These are phyloP conservation scores for Australoheros scitulus DNA, from an alignment of 2,113 vertebrate species.

Conservation along the genomic window DNA sequence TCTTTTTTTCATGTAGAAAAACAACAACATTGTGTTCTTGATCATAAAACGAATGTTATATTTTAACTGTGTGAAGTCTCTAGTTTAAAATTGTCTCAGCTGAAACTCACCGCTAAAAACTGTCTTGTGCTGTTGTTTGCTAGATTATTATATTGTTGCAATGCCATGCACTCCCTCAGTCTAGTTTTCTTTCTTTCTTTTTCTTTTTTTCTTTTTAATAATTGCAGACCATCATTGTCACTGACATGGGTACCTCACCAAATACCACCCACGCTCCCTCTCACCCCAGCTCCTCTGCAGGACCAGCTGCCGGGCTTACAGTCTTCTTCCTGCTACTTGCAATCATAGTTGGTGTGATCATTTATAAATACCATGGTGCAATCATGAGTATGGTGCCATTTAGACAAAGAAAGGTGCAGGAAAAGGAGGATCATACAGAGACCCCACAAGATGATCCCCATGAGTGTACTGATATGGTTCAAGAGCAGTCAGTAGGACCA, in stretches of 20 bases:
- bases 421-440: slow-evolving; percentile 17
- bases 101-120: neutral
- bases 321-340: slow-evolving; percentile 56
- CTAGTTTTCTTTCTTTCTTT: neutral
- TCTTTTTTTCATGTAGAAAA: neutral
- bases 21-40: neutral
- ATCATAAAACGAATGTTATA: neutral
- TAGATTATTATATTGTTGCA: neutral
- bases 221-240: slow-evolving; percentile 42
- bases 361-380: slow-evolving; percentile 33
- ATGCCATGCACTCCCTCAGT: neutral
- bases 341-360: neutral
- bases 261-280: accelerated
- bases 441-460: neutral
- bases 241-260: accelerated
- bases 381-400: slow-evolving; percentile 4
- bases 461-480: slow-evolving; percentile 1
- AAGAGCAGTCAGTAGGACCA: neutral
- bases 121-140: neutral
- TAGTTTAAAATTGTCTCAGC: neutral
- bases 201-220: slow-evolving; percentile 2
- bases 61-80: neutral
- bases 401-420: neutral
- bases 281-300: accelerated
- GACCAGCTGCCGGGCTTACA: slow-evolving; percentile 45